Conservation (phyloP, 2,888 invertebrate genomes). For the Thalpophila matura region DNA sequence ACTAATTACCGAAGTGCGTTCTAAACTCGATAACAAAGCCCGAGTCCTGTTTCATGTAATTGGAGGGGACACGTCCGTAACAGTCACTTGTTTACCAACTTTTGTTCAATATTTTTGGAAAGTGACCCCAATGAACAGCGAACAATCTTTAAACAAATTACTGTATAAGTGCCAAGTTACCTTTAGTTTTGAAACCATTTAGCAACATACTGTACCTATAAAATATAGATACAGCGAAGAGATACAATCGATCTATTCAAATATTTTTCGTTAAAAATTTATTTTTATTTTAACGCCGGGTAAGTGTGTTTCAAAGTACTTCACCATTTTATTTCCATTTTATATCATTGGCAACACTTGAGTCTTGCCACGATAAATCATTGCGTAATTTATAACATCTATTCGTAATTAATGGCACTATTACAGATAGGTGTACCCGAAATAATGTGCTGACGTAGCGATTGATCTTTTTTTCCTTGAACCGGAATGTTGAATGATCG, state of each 20-base stretch:
- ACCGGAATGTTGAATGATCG: constrained; percentile 23
- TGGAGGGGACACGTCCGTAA: constrained; percentile 74
- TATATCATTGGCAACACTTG: constrained; percentile 36
- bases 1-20: constrained; percentile 59
- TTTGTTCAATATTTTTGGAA: constrained; percentile 70
- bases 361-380: constrained; percentile 42
- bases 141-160: constrained; percentile 69
- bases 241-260: not conserved
- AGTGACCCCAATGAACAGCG: constrained; percentile 36
- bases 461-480: constrained; percentile 44
- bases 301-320: constrained; percentile 32
- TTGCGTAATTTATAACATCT: constrained; percentile 41
- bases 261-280: not conserved
- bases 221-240: constrained; percentile 8
- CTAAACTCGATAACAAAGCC: constrained; percentile 65
- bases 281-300: constrained; percentile 32
- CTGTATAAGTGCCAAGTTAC: constrained; percentile 60
- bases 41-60: constrained; percentile 73
- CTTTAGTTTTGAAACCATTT: constrained; percentile 37
- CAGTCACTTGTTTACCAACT: constrained; percentile 73
- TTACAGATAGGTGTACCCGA: constrained; percentile 39
- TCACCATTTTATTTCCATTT: constrained; percentile 34
- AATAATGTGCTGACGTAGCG: constrained; percentile 43
- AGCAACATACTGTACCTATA: constrained; percentile 4
- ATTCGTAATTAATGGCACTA: constrained; percentile 49